Conservation (phyloP, 2,888 invertebrate species). For the Neoitamus cyanurus region DNA sequence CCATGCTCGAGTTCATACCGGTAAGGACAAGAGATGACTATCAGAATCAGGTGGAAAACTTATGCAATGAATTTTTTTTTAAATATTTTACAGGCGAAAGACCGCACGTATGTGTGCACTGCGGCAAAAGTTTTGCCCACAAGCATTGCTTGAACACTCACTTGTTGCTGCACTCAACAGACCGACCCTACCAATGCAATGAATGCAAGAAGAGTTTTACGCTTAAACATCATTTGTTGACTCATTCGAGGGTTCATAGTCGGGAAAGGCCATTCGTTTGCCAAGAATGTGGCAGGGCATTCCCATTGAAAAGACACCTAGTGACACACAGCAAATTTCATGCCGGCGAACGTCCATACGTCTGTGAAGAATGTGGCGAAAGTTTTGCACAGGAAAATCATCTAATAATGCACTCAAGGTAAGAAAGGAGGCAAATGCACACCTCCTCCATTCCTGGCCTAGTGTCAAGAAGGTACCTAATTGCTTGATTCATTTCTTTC, state of each 20-base stretch:
- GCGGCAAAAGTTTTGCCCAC: constrained; percentile 84
- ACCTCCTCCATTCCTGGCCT: too few relatives aligned
- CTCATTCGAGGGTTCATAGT: constrained; percentile 82
- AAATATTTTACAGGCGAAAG: constrained; percentile 70
- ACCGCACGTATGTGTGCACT: constrained; percentile 82
- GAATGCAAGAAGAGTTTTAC: constrained; percentile 91
- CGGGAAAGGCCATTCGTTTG: constrained; percentile 85
- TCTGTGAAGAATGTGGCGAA: constrained; percentile 91
- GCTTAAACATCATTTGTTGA: constrained; percentile 84
- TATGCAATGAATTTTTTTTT: background rate
- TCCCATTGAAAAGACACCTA: constrained; percentile 83
- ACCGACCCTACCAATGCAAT: constrained; percentile 83
- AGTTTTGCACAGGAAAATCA: constrained; percentile 92
- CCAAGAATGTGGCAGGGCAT: constrained; percentile 83
- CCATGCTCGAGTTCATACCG: constrained; percentile 84
- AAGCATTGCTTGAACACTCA: constrained; percentile 88
- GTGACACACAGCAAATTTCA: constrained; percentile 89
- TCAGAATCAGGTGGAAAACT: background rate
- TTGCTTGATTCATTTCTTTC: constrained; percentile 12
- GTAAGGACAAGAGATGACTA: constrained; percentile 59
- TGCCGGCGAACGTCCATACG: constrained; percentile 84
- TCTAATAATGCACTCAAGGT: constrained; percentile 68
- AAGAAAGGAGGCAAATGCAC: constrained; percentile 51
- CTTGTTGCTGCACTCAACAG: constrained; percentile 81
- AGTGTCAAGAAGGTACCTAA: background rate